Conservation (phyloP, 2,797 vertebrate species). For the Austrolebias charrua region DNA sequence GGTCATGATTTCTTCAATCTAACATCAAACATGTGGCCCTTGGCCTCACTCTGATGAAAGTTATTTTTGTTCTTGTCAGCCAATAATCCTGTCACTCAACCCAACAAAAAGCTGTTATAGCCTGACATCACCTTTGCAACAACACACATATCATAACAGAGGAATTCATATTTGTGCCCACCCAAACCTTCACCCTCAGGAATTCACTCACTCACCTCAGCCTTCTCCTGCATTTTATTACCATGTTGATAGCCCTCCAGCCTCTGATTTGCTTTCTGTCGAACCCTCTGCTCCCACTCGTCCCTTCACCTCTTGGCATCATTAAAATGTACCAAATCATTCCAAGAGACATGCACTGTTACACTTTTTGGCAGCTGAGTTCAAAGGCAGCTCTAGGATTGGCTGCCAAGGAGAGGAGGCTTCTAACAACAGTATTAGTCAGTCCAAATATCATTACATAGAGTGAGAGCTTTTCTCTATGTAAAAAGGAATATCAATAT, state of each 20-base stretch:
- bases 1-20: slow-evolving; percentile 57
- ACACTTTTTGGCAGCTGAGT: slow-evolving; percentile 74
- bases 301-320: slow-evolving; percentile 57
- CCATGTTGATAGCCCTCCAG: slow-evolving; percentile 73
- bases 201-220: slow-evolving; percentile 49
- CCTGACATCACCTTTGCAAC: slow-evolving; percentile 64
- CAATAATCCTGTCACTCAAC: slow-evolving; percentile 78
- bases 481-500: slow-evolving; percentile 20
- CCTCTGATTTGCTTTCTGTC: slow-evolving; percentile 55
- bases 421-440: slow-evolving; percentile 62
- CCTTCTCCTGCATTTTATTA: slow-evolving; percentile 65
- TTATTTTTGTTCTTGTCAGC: slow-evolving; percentile 44
- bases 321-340: slow-evolving; percentile 75
- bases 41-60: slow-evolving; percentile 68
- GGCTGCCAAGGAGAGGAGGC: slow-evolving; percentile 60
- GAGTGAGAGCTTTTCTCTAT: slow-evolving; percentile 45
- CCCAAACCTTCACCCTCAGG: slow-evolving; percentile 21
- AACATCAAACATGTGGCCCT: slow-evolving; percentile 74
- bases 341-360: slow-evolving; percentile 57
- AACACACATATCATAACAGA: slow-evolving; percentile 22
- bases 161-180: slow-evolving; percentile 42
- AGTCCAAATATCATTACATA: slow-evolving; percentile 67
- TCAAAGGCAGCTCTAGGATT: slow-evolving; percentile 70
- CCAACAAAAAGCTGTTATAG: slow-evolving; percentile 71
- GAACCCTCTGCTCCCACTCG: slow-evolving; percentile 53